phyloP scores from a whole-genome alignment of 2,888 invertebrate genomes.

The Hirtodrosophila cameraria region DNA sequence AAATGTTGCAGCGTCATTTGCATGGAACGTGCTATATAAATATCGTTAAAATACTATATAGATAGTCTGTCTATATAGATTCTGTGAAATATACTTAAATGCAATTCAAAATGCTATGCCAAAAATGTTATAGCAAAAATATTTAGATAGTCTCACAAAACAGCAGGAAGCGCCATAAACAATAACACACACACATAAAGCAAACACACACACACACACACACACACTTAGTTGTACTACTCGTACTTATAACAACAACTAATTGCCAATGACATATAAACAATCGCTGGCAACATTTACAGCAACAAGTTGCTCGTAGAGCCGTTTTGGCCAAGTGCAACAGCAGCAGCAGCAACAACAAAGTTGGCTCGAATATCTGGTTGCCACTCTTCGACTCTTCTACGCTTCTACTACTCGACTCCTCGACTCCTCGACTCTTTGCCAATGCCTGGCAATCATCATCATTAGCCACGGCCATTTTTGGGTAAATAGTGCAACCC shows the following conservation, averaged over 20 bases:
- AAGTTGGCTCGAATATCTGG: too few species aligned
- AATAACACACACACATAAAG: slow-evolving; percentile 20
- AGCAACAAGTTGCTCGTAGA: slow-evolving; percentile 48
- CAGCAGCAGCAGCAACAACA: slow-evolving; percentile 9
- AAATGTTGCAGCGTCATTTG: slow-evolving; percentile 2
- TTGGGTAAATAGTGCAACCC: slow-evolving; percentile 84
- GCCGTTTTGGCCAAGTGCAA: slow-evolving; percentile 60
- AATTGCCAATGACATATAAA: slow-evolving; percentile 79
- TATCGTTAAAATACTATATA: slow-evolving; percentile 5
- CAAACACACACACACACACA: slow-evolving; percentile 10
- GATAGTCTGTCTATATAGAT: slow-evolving; percentile 5
- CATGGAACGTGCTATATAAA: slow-evolving; percentile 13
- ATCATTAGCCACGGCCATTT: slow-evolving; percentile 83
- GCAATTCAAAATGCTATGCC: slow-evolving; percentile 9
- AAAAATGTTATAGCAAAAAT: slow-evolving; percentile 45
- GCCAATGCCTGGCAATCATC: slow-evolving; percentile 64
- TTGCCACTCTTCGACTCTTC: too few species aligned
- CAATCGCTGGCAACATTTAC: slow-evolving; percentile 52
- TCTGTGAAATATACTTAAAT: slow-evolving; percentile 23
- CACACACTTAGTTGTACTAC: slow-evolving; percentile 14
- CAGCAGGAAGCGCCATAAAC: slow-evolving; percentile 38
- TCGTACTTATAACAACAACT: slow-evolving; percentile 59
- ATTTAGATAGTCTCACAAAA: slow-evolving; percentile 38
- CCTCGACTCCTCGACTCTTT: slow-evolving; percentile 36
- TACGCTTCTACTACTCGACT: too few species aligned